Conservation (phyloP, 2,113 vertebrate species). For the Puma concolor region DNA sequence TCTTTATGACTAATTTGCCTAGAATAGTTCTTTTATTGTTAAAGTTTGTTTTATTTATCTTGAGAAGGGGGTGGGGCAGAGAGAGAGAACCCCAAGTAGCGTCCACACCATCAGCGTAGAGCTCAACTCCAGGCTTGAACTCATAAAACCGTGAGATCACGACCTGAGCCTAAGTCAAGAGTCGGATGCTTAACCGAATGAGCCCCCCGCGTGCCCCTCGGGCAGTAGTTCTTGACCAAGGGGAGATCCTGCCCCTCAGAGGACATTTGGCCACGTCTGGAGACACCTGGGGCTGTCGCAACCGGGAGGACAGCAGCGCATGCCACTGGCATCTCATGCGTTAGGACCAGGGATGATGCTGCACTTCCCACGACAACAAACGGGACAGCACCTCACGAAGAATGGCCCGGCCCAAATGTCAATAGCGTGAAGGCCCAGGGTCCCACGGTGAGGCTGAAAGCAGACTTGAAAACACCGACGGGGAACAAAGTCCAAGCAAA, state of each 20-base stretch:
- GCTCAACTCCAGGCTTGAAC: no score
- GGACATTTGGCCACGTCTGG: not conserved
- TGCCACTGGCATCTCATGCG: not conserved
- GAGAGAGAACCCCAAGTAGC: no score
- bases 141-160: no score
- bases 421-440: fast-evolving
- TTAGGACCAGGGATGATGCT: not conserved
- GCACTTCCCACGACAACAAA: fast-evolving
- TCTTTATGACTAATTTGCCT: not conserved
- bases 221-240: not conserved
- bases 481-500: no score
- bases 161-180: no score
- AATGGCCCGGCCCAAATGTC: fast-evolving
- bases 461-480: not conserved
- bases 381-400: not conserved
- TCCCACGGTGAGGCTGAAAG: no score
- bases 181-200: no score
- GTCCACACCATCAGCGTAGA: no score
- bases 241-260: no score
- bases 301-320: fast-evolving
- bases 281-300: not conserved
- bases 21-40: not conserved
- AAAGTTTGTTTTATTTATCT: no score
- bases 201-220: no score
- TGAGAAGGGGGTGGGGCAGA: no score